A percentile compares a stretch with the other conserved stretches of the same genome.
phyloP scores from a whole-genome alignment of 37 sponge, comb jelly and placozoan species.

The Mnemiopsis leidyi region DNA sequence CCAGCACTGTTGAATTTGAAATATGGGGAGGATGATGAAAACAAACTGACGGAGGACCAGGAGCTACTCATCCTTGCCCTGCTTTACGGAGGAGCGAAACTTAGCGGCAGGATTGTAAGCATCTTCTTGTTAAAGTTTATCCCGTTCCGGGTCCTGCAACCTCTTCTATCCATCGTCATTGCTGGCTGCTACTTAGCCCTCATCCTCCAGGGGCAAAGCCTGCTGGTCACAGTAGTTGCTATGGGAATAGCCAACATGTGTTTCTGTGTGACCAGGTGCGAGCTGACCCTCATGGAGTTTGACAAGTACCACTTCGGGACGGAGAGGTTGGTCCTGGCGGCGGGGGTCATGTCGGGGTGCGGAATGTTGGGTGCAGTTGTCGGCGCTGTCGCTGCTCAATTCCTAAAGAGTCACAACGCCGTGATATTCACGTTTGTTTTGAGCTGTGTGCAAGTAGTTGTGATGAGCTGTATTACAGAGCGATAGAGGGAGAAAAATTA shows the following conservation, averaged over 20 bases:
- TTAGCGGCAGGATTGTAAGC: background rate
- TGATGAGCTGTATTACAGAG: background rate
- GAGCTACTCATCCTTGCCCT: slow-evolving; percentile 4
- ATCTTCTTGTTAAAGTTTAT: background rate
- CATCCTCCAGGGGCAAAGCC: background rate
- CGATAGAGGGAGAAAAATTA: background rate
- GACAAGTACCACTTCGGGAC: background rate
- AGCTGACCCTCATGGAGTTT: slow-evolving; percentile 16
- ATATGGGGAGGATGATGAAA: background rate
- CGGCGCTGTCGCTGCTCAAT: background rate
- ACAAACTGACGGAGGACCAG: background rate
- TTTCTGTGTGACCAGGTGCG: background rate
- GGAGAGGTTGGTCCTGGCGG: background rate
- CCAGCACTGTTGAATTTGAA: background rate
- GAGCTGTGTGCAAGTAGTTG: slow-evolving; percentile 10
- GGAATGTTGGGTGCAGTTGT: slow-evolving; percentile 6
- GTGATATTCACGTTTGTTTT: background rate
- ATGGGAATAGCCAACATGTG: slow-evolving; percentile 14
- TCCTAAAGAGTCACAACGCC: background rate
- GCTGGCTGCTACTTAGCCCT: background rate
- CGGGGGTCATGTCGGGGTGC: no score
- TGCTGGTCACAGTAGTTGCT: background rate
- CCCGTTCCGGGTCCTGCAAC: background rate
- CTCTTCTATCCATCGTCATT: background rate
- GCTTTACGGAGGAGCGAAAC: background rate